Conservation (phyloP, 2,888 invertebrate genomes). For the Formica aserva region DNA sequence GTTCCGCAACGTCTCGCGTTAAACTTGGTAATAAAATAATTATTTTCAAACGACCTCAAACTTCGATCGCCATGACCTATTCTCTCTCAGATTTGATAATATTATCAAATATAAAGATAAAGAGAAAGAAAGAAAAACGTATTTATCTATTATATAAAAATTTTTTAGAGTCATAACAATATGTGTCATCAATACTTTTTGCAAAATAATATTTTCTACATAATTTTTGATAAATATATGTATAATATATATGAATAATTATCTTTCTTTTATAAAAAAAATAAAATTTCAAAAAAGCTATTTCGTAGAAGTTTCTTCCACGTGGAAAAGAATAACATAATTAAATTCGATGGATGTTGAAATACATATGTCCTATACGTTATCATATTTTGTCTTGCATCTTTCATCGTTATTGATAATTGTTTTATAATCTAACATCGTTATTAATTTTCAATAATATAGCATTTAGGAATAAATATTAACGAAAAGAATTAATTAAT, state of each 20-base stretch:
- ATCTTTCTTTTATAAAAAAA: neutral
- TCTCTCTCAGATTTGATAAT: constrained; percentile 15
- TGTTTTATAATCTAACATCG: neutral
- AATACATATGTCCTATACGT: neutral
- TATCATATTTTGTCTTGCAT: neutral
- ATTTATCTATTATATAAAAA: neutral
- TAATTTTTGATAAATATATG: neutral
- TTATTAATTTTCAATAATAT: neutral
- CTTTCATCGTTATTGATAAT: neutral
- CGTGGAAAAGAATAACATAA: neutral
- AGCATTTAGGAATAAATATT: neutral
- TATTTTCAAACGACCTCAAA: constrained; percentile 60
- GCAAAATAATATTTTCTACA: neutral
- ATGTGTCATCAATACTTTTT: neutral
- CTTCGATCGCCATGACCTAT: constrained; percentile 49
- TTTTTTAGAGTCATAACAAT: neutral
- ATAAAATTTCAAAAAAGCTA: neutral
- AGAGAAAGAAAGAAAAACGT: neutral
- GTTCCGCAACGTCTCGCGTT: constrained; percentile 56
- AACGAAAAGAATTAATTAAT: neutral
- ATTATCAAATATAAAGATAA: constrained; percentile 11
- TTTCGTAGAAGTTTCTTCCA: neutral
- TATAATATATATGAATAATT: neutral
- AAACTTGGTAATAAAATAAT: constrained; percentile 69
- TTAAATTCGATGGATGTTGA: neutral